Base-by-base conservation (phyloP, 1,140 invertebrate genomes). In the Heliconius melpomene region DNA sequence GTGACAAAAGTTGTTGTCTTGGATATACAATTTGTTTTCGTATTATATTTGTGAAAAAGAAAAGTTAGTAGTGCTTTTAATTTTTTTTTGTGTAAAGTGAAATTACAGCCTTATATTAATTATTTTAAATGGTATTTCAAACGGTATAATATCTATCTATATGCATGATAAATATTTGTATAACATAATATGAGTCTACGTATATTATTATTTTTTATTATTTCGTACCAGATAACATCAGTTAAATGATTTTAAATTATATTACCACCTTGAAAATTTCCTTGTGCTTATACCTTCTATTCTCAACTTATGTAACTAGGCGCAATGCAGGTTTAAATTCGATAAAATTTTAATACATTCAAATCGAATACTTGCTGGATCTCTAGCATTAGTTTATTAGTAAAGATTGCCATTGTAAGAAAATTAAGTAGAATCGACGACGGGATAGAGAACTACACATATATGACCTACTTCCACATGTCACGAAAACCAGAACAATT, bases 1-100 rank as follows among this genome's bases (percentile, higher is more conserved):
- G 83, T 82, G 82, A 84, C 83, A 71, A 79, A 74, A 77, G 78
- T 70, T 79, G 77, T 46, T 80, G 32, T 81, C 38, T 78, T 29
- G 36, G 20, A 8, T 72, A 80, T 73, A 66, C 9, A 66, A 29
- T 66, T 26, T 13, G n/a, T 66, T 29, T 26, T 29, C 5, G 60
- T 66, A 66, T 5, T n/a, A 29, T 3, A 66, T n/a, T 29, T 18
- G 60, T 66, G 60, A 26, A 66, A 16, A 7, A 23, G n/a, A 66
- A 66, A 66, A 66, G 60, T 66, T 66, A 29, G 60, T 66, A 66
- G 60, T 66, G 23, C 11, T 66, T 66, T 66, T 7, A 66, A 29
- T 16, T 29, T 29, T 29, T 13, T 9, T 60, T 60, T 20, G 54
- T 26, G 60, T 66, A 6, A 16, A 29, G 60, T 66, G 23, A 29